Base-by-base conservation (phyloP, 2,797 vertebrate genomes). In the Hydrocynus forskahlii region DNA sequence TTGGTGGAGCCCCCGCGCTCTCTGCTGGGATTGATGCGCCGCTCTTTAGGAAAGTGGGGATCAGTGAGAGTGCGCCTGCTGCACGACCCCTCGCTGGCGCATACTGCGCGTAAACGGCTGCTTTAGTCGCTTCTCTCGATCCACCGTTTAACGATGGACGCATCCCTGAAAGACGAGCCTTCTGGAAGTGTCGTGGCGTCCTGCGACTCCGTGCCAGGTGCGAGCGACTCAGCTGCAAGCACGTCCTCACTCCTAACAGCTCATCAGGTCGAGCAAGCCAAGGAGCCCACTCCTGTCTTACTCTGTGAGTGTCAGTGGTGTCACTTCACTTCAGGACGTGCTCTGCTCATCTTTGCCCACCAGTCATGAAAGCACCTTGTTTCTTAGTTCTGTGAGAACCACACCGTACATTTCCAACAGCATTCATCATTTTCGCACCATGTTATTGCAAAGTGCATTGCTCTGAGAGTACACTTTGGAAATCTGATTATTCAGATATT, bases 231-330 rank as follows among this genome's bases (percentile, higher is more conserved):
- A 77, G 70, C 80, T 84, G 84, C 81, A 19, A 63, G 57, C 64
- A 21, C 70, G 23, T 83, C 75, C 54, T 75, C 81, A 38, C 78
- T 74, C 63, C 81, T 64, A 52, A 50, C 82, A 19, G 60, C 77
- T 67, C 80, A 84, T 17, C 83, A 81, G 21, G 66, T 68, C 69
- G 79, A 84, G 75, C 76, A 82, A 40, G 21, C 68, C 9, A 80
- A 86, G 80, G 75, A 81, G 40, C 45, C 70, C 5, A 63, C 73
- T 23, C 81, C 80, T 52, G 71, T 76, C n/a, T 78, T 86, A 64
- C 85, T 84, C 64, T 84, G 85, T 86, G 78, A 86, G 85, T 86
- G 43, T 40, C 38, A 8, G 64, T 52, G 25, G 13, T 55, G 52
- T 35, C 35, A 35, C 35, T 35, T 40, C 67, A 57, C 66, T 74